phyloP scores from a whole-genome alignment of 37 sponge, comb jelly and placozoan species.

The Ephydatia muelleri region DNA sequence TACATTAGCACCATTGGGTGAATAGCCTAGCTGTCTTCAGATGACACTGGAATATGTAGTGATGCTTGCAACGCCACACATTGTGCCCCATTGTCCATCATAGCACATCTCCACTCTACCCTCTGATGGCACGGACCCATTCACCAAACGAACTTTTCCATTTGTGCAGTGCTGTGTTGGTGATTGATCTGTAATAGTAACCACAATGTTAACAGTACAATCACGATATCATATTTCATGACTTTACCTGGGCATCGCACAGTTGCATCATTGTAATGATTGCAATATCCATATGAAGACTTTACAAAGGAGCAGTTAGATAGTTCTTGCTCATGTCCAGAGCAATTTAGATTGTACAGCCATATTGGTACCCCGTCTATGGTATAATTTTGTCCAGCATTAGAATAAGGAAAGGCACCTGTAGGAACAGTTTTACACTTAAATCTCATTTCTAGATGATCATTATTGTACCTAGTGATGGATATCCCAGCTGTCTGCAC shows the following conservation, averaged over 20 bases:
- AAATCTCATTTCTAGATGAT: no score
- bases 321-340: neutral
- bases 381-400: neutral
- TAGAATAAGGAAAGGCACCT: neutral
- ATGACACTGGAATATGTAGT: neutral
- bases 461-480: neutral
- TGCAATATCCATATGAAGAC: neutral
- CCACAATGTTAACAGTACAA: neutral
- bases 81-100: neutral
- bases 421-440: neutral
- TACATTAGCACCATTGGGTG: neutral
- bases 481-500: neutral
- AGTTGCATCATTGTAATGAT: neutral
- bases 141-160: neutral
- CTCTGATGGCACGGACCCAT: neutral
- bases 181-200: neutral
- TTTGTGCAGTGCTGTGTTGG: neutral
- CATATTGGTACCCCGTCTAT: neutral
- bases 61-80: neutral
- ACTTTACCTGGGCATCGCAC: neutral
- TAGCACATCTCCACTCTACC: neutral
- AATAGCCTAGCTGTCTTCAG: neutral
- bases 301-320: neutral
- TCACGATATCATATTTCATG: neutral
- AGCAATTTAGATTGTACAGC: neutral